A percentile compares a stretch with the other conserved stretches of the same genome.
Conservation (phyloP, 2,888 invertebrate genomes). For the Caenorhabditis sinica region DNA sequence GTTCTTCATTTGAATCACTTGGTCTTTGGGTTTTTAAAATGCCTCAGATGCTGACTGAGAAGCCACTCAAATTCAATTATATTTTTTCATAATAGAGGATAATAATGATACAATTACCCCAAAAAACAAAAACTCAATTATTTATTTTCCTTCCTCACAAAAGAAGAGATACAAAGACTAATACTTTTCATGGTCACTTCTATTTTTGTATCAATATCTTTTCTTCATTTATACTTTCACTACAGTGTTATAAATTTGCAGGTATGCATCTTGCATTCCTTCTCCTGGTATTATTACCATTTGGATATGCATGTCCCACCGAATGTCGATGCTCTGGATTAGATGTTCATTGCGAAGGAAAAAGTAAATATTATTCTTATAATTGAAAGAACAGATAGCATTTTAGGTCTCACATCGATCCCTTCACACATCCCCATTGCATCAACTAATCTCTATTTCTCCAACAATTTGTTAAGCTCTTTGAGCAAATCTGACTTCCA, state of each 20-base stretch:
- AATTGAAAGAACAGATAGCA: not conserved
- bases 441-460: conserved; percentile 48
- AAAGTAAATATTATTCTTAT: conserved; percentile 21
- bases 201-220: not conserved
- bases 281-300: conserved; percentile 14
- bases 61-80: not conserved
- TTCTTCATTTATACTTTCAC: not conserved
- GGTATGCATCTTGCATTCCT: conserved; percentile 51
- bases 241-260: too few relatives aligned
- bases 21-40: conserved; percentile 20
- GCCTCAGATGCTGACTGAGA: not conserved
- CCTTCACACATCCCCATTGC: conserved; percentile 48
- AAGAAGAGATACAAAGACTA: not conserved
- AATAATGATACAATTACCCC: conserved; percentile 1
- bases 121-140: conserved; percentile 8
- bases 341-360: conserved; percentile 54
- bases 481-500: conserved; percentile 44
- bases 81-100: not conserved
- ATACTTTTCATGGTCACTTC: conserved; percentile 12
- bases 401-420: conserved; percentile 34
- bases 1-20: conserved; percentile 1
- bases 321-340: conserved; percentile 47
- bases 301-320: conserved; percentile 25
- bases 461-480: conserved; percentile 36
- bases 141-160: not conserved